Conservation (phyloP, 1,140 invertebrate genomes). For the Leptinotarsa undecemlineata region DNA sequence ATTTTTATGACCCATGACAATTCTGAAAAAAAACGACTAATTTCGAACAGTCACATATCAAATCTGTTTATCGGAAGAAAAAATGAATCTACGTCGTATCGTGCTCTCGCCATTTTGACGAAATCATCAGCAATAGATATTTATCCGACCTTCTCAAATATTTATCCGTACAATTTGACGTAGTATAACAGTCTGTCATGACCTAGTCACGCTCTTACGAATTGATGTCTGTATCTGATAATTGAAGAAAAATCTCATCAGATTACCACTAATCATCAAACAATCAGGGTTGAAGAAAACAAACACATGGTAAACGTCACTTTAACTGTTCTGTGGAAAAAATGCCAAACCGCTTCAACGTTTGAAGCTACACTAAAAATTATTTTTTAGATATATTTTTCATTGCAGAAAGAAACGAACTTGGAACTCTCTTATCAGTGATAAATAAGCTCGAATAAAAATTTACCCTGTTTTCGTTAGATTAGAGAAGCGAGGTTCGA, state of each 20-base stretch:
- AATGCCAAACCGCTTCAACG: not conserved
- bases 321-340: not conserved
- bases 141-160: not conserved
- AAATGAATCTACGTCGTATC: no score
- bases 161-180: not conserved
- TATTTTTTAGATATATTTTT: conserved; percentile 22
- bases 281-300: conserved; percentile 7
- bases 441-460: conserved; percentile 29
- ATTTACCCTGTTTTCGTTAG: conserved; percentile 28
- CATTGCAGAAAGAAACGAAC: conserved; percentile 23
- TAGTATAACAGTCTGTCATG: conserved; percentile 7
- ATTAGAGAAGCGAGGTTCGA: conserved; percentile 21
- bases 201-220: conserved; percentile 5
- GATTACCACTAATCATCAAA: conserved; percentile 10
- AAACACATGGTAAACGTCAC: not conserved
- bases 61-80: no score
- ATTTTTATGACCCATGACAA: no score
- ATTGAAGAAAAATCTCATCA: conserved; percentile 1
- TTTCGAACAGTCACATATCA: no score
- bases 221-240: conserved; percentile 13
- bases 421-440: conserved; percentile 32
- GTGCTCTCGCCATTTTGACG: not conserved
- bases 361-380: conserved; percentile 16
- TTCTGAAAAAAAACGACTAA: no score
- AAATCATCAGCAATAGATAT: not conserved